phyloP scores from a whole-genome alignment of 2,888 invertebrate genomes.

The Cosmia pyralina region DNA sequence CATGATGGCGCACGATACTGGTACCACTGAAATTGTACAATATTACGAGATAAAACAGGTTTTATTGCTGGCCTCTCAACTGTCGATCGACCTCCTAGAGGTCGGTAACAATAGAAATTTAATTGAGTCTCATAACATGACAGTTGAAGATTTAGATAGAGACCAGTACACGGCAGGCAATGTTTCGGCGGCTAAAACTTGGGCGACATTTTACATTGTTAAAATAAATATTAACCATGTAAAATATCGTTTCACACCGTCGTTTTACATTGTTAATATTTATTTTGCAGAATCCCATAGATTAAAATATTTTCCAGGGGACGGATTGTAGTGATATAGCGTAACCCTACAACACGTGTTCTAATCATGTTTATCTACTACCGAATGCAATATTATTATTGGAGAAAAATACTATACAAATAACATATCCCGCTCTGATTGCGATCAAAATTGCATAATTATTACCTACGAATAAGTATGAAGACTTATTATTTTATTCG shows the following conservation, averaged over 20 bases:
- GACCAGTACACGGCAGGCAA: no score
- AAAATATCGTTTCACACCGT: no score
- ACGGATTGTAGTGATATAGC: not conserved
- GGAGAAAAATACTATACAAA: not conserved
- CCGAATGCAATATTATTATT: not conserved
- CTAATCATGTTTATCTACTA: not conserved
- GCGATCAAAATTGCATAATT: no score
- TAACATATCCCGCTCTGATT: not conserved
- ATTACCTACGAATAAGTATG: no score
- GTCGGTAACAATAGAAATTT: no score
- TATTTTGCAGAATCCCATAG: not conserved
- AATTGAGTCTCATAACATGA: no score
- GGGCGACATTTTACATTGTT: no score
- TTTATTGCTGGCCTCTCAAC: not conserved
- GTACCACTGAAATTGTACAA: constrained; percentile 92
- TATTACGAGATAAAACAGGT: not conserved
- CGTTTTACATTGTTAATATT: no score
- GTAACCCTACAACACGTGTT: not conserved
- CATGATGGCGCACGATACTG: constrained; percentile 97
- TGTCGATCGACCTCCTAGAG: no score
- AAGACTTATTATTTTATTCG: no score
- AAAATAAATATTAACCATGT: no score
- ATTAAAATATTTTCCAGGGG: not conserved
- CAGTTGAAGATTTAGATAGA: no score
- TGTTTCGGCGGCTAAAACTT: not conserved